Base-by-base conservation (phyloP, 2,797 vertebrate species). In the Pteropus rufus region DNA sequence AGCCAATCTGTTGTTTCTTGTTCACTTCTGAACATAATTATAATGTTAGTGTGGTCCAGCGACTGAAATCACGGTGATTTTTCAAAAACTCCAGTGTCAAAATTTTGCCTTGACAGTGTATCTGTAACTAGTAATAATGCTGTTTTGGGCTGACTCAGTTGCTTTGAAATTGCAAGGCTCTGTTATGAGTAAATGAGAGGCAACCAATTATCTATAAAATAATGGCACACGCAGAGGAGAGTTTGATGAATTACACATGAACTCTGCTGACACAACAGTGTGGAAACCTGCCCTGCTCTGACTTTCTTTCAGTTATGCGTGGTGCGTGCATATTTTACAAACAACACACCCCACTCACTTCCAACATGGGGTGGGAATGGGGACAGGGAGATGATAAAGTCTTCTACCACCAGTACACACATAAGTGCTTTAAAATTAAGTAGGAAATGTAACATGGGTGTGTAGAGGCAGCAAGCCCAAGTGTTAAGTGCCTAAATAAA, bases 131-230 rank as follows among this genome's bases (percentile, higher is more conserved):
- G 84, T 93, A 95, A 94, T 96, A 94, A 94, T 91, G 96, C 44
- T 88, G 39, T 93, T 95, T 97, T 86, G 86, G 89, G 95, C 97
- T 97, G 95, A 91, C 79, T 49, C 64, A 46, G 44, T 96, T 95
- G 96, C 97, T 98, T 98, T 92, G 92, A 85, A 97, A 92, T 93
- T 93, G 44, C 54, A 9, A 24, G 31, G 86, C 76, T 87, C 91
- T 92, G 36, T 95, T 96, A 70, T 52, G 73, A 93, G 89, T 92
- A 97, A 94, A 93, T 36, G 91, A 94, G 60, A 96, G 67, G 44
- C 12, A 41, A 83, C 92, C 92, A 97, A 97, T 49, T 36, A 91
- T 29, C 58, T 84, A 73, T 60, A 56, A 75, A 77, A 77, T 92
- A 94, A 83, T 1, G 16, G 79, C 52, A 46, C 2, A 8, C 77